Evolutionary conservation across 1,140 invertebrate genomes (phyloP).

Genomic region (Aphaenogaster rudis): DNA sequence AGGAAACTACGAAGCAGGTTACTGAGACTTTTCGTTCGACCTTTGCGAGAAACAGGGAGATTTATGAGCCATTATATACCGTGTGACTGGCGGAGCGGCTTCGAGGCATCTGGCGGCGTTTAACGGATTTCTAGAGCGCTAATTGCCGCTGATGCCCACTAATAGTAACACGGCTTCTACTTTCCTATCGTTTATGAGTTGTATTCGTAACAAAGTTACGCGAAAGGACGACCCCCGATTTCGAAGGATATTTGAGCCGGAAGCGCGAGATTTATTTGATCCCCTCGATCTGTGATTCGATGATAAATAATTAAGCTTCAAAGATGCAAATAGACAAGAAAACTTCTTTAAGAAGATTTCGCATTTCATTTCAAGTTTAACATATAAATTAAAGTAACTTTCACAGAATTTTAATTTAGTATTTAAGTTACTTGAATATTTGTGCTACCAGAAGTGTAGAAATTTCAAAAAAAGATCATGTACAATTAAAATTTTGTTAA

Average conservation of each 20-base stretch:
- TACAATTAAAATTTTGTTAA: not conserved
- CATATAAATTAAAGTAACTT: not conserved
- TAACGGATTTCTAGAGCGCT: slow-evolving; percentile 66
- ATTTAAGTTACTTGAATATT: not conserved
- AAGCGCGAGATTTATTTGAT: not conserved
- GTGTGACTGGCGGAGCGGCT: slow-evolving; percentile 34
- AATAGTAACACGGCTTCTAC: slow-evolving; percentile 47
- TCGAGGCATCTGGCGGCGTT: slow-evolving; percentile 67
- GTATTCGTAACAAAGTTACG: not conserved
- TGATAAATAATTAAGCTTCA: not conserved
- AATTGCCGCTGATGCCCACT: slow-evolving; percentile 69
- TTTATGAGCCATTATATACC: slow-evolving; percentile 73
- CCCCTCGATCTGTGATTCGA: not conserved
- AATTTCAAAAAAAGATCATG: not conserved
- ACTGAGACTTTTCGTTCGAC: slow-evolving; percentile 23
- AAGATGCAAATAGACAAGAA: not conserved
- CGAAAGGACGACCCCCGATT: not conserved
- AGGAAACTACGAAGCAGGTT: not conserved
- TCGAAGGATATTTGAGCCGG: not conserved
- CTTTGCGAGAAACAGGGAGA: slow-evolving; percentile 63
- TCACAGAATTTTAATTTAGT: not conserved
- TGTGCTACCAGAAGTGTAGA: not conserved
- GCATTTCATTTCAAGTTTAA: not conserved
- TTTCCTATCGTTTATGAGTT: not conserved
- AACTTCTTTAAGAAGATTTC: not conserved